Conservation (phyloP, 2,888 invertebrate species). For the Leuctra nigra region DNA sequence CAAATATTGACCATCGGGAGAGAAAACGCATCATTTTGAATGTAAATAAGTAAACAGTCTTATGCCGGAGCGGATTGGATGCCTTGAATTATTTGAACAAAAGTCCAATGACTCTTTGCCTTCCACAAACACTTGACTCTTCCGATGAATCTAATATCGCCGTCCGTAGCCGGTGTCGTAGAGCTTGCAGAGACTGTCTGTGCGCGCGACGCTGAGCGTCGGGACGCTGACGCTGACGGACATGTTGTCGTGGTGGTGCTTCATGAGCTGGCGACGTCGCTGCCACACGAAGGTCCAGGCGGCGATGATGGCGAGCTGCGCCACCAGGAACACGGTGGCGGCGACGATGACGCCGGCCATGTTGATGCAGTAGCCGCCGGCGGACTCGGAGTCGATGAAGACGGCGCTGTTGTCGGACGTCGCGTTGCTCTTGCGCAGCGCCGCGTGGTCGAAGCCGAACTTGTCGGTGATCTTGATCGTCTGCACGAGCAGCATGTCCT, state of each 20-base stretch:
- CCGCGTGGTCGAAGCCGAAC: conserved; percentile 74
- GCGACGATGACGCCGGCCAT: conserved; percentile 76
- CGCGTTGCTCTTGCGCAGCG: conserved; percentile 42
- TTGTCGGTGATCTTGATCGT: conserved; percentile 90
- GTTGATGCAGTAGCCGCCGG: conserved; percentile 57
- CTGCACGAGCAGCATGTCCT: conserved; percentile 81
- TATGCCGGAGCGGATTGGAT: too few species aligned
- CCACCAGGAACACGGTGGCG: conserved; percentile 76
- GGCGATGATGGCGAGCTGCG: conserved; percentile 79
- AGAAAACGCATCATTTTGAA: not conserved
- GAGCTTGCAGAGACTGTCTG: conserved; percentile 76
- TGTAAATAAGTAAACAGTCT: too few species aligned
- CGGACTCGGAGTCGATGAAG: conserved; percentile 56
- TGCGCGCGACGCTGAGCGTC: conserved; percentile 46
- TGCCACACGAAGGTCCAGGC: conserved; percentile 88
- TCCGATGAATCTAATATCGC: conserved; percentile 55
- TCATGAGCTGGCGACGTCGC: conserved; percentile 51
- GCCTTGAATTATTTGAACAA: too few species aligned
- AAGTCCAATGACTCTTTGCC: too few species aligned
- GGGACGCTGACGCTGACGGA: conserved; percentile 58
- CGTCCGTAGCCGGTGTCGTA: conserved; percentile 82
- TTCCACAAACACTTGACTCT: too few species aligned
- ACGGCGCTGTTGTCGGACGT: conserved; percentile 58
- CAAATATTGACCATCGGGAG: too few species aligned
- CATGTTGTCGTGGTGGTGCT: conserved; percentile 53